Evolutionary conservation across 2,113 vertebrate genomes (phyloP), one percentile per base, ranked within the genome.

Genomic region (Ciconia stormi): DNA sequence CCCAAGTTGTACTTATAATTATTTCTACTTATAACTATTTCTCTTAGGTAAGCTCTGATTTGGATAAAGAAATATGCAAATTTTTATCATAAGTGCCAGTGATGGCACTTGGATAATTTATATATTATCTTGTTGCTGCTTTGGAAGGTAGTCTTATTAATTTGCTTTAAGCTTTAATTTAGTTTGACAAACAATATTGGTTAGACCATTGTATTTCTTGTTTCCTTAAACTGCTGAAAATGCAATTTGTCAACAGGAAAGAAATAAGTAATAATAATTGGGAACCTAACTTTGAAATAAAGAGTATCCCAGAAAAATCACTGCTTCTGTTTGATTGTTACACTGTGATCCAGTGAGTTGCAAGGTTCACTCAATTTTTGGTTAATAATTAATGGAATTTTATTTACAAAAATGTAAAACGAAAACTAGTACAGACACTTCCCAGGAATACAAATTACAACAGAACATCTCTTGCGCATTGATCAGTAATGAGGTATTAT

Each of bases 401-500:
- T 97, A 95, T 95, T 96, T 97, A 95, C 87, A 91, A 88, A 96
- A 94, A 78, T 44, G 8, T 74, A 73, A 93, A 95, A 84, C 63
- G 30, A 94, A 89, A 95, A 84, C 2, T 8, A 87, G 66, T 72
- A 71, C 62, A 62, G 70, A 76, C 53, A 79, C 71, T 90, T 88
- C 25, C 62, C 49, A 56, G 53, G 95, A 95, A 96, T 92, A 89
- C 34, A 94, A 87, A 96, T 91, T 89, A 89, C 40, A 95, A 46
- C 17, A 87, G 58, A 93, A 69, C 13, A 91, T 87, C 89, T 93
- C 89, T 92, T 0, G 7, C 85, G 96, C 89, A 94, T 42, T 95
- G 89, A 97, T 95, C 91, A 72, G 83, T 95, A 93, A 97, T 97
- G 77, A 96, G 70, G 46, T 89, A 95, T 95, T 96, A 92, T 84